phyloP scores from a whole-genome alignment of 2,113 vertebrate species.

The Pelusios castaneus region DNA sequence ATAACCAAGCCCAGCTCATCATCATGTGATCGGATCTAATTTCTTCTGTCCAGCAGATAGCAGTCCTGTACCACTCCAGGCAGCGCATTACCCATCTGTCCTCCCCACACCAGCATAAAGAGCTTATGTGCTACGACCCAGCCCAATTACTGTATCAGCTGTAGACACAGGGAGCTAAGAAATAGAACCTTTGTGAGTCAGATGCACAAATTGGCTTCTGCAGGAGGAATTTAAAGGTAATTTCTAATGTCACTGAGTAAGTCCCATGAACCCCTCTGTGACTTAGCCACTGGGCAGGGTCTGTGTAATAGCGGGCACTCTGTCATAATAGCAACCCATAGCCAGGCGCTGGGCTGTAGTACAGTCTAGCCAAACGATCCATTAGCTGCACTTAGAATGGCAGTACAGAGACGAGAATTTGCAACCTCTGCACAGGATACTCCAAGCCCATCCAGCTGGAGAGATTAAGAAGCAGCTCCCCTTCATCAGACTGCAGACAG shows the following conservation, averaged over 20 bases:
- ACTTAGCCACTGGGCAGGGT: too few relatives aligned
- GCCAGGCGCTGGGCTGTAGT: not conserved
- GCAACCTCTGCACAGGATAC: not conserved
- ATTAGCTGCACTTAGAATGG: not conserved
- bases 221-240: not conserved
- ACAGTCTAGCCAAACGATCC: not conserved
- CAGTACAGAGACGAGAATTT: not conserved
- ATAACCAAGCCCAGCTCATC: not conserved
- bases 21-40: not conserved
- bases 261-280: not conserved
- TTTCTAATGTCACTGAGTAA: not conserved
- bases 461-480: not conserved
- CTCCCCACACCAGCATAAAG: rapidly evolving
- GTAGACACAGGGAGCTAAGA: not conserved
- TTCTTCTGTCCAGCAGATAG: not conserved
- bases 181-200: conserved; percentile 9
- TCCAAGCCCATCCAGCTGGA: not conserved
- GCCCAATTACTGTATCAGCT: conserved; percentile 57
- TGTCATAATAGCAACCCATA: not conserved
- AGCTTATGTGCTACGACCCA: conserved; percentile 54
- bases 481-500: too few relatives aligned
- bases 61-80: not conserved
- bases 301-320: not conserved
- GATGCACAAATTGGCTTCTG: not conserved
- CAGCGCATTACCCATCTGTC: not conserved